These are phyloP conservation scores for Acromyrmex heyeri DNA, from an alignment of 1,140 invertebrate genomes.

Conservation along the genomic window DNA sequence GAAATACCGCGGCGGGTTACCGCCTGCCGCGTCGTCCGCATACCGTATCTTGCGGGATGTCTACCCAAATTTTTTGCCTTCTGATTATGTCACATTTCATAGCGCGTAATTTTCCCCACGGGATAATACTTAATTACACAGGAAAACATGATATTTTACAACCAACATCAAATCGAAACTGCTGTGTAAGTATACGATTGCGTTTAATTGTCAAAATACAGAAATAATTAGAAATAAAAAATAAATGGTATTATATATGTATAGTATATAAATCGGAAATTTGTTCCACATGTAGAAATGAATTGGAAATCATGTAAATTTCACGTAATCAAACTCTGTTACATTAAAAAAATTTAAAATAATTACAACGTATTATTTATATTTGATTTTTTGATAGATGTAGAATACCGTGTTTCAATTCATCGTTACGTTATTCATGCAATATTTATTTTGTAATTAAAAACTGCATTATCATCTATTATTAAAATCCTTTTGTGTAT, in stretches of 20 bases:
- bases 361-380: not conserved
- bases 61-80: constrained; percentile 36
- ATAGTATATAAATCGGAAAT: not conserved
- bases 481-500: not conserved
- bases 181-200: not conserved
- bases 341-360: not conserved
- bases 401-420: not conserved
- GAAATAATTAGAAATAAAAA: not conserved
- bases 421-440: not conserved
- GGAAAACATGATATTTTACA: not conserved
- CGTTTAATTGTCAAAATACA: not conserved
- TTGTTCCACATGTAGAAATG: not conserved
- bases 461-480: not conserved
- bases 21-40: constrained; percentile 10
- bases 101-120: constrained; percentile 18
- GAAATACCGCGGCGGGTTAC: constrained; percentile 37
- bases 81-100: constrained; percentile 22
- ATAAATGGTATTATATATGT: not conserved
- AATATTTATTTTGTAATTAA: not conserved
- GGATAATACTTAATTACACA: not conserved
- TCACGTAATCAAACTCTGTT: not conserved
- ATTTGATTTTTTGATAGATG: not conserved
- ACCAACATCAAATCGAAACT: not conserved
- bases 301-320: not conserved
- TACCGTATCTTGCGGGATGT: constrained; percentile 39